These are phyloP conservation scores for Muraenolepis orangiensis DNA, from an alignment of 2,797 vertebrate species.

Conservation along the genomic window DNA sequence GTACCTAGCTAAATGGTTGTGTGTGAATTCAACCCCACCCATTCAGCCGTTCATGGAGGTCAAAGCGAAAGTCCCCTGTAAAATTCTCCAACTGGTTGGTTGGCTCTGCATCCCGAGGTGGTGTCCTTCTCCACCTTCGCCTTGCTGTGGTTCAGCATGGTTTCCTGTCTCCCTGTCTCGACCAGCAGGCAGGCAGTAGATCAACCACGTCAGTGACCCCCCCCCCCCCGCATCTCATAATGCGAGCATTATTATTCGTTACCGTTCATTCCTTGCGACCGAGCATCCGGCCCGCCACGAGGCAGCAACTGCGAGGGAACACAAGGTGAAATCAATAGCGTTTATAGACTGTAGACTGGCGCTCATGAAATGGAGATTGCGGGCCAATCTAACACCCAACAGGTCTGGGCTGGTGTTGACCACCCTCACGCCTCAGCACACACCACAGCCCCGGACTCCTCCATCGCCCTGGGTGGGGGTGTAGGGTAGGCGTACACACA, in stretches of 20 bases:
- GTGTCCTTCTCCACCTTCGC: neutral
- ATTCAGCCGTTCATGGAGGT: neutral
- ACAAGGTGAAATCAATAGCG: constrained; percentile 68
- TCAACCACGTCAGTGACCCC: constrained; percentile 26
- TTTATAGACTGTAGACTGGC: constrained; percentile 64
- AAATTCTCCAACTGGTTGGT: neutral
- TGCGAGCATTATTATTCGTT: constrained; percentile 62
- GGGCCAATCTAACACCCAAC: constrained; percentile 52
- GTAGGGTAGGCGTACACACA: neutral
- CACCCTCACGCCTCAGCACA: constrained; percentile 28
- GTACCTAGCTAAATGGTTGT: no score
- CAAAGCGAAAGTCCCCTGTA: neutral
- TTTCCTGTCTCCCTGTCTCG: neutral
- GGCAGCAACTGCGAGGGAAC: constrained; percentile 50
- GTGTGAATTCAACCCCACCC: no score
- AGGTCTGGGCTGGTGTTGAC: constrained; percentile 53
- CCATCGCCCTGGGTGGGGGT: constrained; percentile 25
- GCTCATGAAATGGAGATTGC: constrained; percentile 70
- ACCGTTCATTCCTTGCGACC: constrained; percentile 48
- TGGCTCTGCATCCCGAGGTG: neutral
- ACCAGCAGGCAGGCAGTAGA: constrained; percentile 17
- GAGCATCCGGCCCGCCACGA: constrained; percentile 42
- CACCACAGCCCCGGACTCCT: constrained; percentile 37
- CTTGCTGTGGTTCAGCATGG: neutral
- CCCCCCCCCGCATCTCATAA: constrained; percentile 16